phyloP scores from a whole-genome alignment of 1,140 invertebrate genomes.

The Anoplophora glabripennis region DNA sequence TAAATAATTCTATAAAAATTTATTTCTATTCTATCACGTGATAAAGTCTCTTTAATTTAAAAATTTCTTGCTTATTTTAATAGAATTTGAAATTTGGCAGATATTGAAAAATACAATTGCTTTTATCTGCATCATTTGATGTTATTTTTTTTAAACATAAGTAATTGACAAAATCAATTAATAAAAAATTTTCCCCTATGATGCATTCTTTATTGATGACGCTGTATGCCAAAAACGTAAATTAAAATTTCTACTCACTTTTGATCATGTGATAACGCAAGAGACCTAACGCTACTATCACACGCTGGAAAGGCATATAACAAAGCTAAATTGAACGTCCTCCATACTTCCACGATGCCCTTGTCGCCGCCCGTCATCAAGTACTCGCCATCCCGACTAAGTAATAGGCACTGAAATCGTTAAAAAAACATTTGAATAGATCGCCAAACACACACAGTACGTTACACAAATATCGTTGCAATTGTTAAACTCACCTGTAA shows the following conservation, averaged over 20 bases:
- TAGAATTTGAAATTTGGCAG: too few species aligned
- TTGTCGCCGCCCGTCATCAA: constrained; percentile 94
- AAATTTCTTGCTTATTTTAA: too few species aligned
- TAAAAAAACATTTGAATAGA: constrained; percentile 6
- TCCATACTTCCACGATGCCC: constrained; percentile 97
- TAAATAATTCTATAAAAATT: too few species aligned
- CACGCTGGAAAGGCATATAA: constrained; percentile 96
- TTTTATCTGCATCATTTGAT: too few species aligned
- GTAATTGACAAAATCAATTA: too few species aligned
- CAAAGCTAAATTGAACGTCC: constrained; percentile 93
- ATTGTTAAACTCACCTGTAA: constrained; percentile 71
- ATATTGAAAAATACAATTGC: too few species aligned
- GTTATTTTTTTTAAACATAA: too few species aligned
- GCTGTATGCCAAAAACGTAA: neutral
- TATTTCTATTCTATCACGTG: too few species aligned
- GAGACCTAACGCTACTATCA: constrained; percentile 87
- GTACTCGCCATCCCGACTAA: constrained; percentile 98
- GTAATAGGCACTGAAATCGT: constrained; percentile 75
- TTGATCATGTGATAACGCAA: constrained; percentile 95
- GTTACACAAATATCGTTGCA: neutral
- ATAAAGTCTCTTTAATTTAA: too few species aligned
- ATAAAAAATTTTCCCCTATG: too few species aligned
- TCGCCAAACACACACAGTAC: neutral
- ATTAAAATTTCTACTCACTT: constrained; percentile 66
- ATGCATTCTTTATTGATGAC: too few species aligned